Base-by-base conservation (phyloP, 2,113 vertebrate genomes). In the Hipposideros armiger region DNA sequence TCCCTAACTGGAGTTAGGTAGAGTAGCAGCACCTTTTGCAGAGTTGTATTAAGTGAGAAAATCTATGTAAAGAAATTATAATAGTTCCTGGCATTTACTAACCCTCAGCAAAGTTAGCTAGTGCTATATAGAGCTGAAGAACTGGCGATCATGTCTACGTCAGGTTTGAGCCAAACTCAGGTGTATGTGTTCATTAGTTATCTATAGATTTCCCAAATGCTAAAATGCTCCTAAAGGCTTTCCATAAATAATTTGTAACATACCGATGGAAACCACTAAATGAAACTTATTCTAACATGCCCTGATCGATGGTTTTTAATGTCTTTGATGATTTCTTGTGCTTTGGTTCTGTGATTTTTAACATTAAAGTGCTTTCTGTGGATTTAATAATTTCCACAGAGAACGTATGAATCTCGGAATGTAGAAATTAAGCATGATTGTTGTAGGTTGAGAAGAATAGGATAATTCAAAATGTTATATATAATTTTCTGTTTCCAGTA, bases 341-440 rank as follows among this genome's bases (percentile, higher is more conserved):
- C 2, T 82, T 28, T 30, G 60, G 5, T 86, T 60, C 73, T 78
- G 19, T 64, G 40, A 62, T 30, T 54, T 69, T 62, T 84, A 40
- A 52, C 36, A 32, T 76, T 91, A 17, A 50, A 64, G 3, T 3
- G 69, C 6, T 91, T 90, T 91, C 32, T 77, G 1, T 54, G 13
- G 15, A 50, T 64, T 92, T 87, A 74, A 69, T 69, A 54, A 40
- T 60, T 92, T 90, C 20, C 36, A 94, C 30, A 88, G 60, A 92
- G 14, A 85, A 62, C 1, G 5, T 58, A 40, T 11, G 88, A 91
- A 88, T 9, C 24, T 88, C 81, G 22, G 32, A 92, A 47, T 0
- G 0, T 52, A 42, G 40, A 5, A 72, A 66, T 77, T 92, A 86
- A 47, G 62, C 32, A 26, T 64, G 30, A 60, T 40, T 84, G 3